Percentiles rank a stretch among this genome's conserved stretches.
Conservation (phyloP, 2,797 vertebrate genomes). For the Myotis daubentonii region DNA sequence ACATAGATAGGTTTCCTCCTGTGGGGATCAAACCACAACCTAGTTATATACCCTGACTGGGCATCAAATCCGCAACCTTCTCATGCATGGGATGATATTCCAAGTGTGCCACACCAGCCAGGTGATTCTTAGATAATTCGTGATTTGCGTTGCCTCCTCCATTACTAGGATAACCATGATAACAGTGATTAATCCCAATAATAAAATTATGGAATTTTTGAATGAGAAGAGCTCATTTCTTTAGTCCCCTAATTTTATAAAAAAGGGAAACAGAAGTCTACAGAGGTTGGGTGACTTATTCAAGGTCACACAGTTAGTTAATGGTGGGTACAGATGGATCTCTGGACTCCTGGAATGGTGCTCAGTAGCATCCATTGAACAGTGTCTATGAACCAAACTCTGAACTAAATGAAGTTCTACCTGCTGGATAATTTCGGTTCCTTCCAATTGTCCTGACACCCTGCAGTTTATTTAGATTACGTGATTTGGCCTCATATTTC, state of each 20-base stretch:
- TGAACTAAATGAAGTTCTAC: conserved; percentile 48
- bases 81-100: neutral
- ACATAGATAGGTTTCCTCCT: neutral
- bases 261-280: neutral
- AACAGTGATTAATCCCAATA: neutral
- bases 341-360: neutral
- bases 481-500: conserved; percentile 69
- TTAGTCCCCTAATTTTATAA: neutral
- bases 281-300: neutral
- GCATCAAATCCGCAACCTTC: neutral
- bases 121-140: neutral
- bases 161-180: neutral
- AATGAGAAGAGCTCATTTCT: neutral
- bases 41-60: neutral
- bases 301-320: conserved; percentile 41
- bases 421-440: neutral
- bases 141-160: neutral
- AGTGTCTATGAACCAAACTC: neutral
- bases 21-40: neutral
- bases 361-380: neutral
- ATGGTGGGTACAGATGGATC: neutral
- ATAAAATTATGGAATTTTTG: neutral
- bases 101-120: neutral
- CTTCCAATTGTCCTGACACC: conserved; percentile 61
- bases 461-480: conserved; percentile 65